Percentiles rank a stretch among this genome's conserved stretches.
phyloP scores from a whole-genome alignment of 2,888 invertebrate species.

The Macrosoma leucophasiata region DNA sequence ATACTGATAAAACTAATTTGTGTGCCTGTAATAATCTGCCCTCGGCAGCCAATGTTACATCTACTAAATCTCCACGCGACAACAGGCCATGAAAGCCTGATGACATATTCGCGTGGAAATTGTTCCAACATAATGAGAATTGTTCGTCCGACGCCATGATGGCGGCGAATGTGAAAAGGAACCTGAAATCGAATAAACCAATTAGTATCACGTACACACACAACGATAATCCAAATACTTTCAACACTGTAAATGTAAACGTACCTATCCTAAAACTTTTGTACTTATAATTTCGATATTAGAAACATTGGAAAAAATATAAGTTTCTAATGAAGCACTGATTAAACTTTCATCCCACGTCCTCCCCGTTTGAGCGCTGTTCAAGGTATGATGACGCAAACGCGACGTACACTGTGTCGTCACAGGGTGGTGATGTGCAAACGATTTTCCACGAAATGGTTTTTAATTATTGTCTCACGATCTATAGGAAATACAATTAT shows the following conservation, averaged over 20 bases:
- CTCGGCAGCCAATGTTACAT: slow-evolving; percentile 82
- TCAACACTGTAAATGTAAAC: slow-evolving; percentile 9
- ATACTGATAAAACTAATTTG: slow-evolving; percentile 82
- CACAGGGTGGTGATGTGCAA: slow-evolving; percentile 40
- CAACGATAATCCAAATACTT: not conserved
- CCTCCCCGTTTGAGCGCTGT: slow-evolving; percentile 64
- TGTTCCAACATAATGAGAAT: slow-evolving; percentile 85
- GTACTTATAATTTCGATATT: slow-evolving; percentile 65
- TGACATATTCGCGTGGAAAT: slow-evolving; percentile 83
- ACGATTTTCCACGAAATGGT: slow-evolving; percentile 38
- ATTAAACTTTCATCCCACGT: slow-evolving; percentile 51
- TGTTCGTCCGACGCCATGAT: slow-evolving; percentile 84
- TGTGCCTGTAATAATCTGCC: slow-evolving; percentile 82
- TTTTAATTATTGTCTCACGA: slow-evolving; percentile 22
- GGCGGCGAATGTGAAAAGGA: slow-evolving; percentile 58
- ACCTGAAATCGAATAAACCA: slow-evolving; percentile 42
- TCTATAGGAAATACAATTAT: no score
- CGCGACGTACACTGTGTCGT: slow-evolving; percentile 55
- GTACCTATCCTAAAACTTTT: slow-evolving; percentile 70
- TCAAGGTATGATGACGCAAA: slow-evolving; percentile 68
- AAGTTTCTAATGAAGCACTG: slow-evolving; percentile 50
- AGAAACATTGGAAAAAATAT: slow-evolving; percentile 66
- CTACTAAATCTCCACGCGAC: slow-evolving; percentile 81
- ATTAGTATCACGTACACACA: not conserved
- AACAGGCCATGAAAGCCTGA: slow-evolving; percentile 83